Percentiles rank a stretch among this genome's conserved stretches.
Evolutionary conservation across 2,888 invertebrate genomes (phyloP).

Genomic region (Clistopyga incitator): DNA sequence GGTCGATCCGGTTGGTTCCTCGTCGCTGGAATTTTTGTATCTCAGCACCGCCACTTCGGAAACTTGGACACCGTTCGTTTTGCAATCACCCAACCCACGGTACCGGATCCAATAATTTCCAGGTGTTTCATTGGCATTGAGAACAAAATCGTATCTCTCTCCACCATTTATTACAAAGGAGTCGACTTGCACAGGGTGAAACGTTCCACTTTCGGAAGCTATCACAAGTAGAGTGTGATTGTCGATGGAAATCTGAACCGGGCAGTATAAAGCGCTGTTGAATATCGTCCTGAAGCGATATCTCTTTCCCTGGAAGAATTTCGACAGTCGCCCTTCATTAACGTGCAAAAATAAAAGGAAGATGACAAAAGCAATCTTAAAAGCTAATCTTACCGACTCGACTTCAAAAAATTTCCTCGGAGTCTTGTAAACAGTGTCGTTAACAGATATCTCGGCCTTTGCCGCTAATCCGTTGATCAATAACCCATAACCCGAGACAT

Average conservation of each 20-base stretch:
- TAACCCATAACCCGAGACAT: constrained; percentile 73
- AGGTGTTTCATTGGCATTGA: constrained; percentile 79
- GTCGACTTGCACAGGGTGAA: constrained; percentile 80
- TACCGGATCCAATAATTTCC: constrained; percentile 85
- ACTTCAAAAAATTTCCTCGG: constrained; percentile 75
- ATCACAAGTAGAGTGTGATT: constrained; percentile 80
- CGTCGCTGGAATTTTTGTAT: constrained; percentile 61
- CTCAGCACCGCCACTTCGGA: constrained; percentile 71
- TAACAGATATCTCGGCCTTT: constrained; percentile 66
- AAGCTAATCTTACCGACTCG: constrained; percentile 71
- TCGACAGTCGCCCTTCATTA: constrained; percentile 70
- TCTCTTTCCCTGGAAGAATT: constrained; percentile 72
- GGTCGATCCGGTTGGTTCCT: constrained; percentile 63
- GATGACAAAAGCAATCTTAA: neutral
- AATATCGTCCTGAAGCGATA: constrained; percentile 81
- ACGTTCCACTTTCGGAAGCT: constrained; percentile 80
- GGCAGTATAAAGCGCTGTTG: constrained; percentile 82
- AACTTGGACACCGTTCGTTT: constrained; percentile 46
- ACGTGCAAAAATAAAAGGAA: neutral
- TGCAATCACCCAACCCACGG: constrained; percentile 80
- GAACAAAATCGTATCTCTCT: constrained; percentile 85
- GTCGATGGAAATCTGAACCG: constrained; percentile 82
- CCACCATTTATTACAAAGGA: constrained; percentile 84
- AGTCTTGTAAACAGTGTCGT: constrained; percentile 67
- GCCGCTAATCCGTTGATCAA: constrained; percentile 78